Evolutionary conservation across 1,140 invertebrate genomes (phyloP).

Genomic region (Araneus ventricosus): DNA sequence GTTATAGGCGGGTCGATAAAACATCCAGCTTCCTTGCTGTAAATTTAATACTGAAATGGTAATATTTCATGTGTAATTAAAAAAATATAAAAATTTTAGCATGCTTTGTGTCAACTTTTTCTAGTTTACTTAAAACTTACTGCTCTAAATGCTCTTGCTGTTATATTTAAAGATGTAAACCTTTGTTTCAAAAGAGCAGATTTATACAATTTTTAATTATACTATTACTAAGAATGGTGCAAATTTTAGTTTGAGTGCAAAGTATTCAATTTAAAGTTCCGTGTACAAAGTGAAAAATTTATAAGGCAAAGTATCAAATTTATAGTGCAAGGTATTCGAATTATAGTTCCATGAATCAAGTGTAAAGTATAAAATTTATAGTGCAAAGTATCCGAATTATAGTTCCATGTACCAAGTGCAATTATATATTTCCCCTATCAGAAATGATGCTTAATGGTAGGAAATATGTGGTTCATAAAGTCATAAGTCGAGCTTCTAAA

Average conservation of each 20-base stretch:
- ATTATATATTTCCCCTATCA: too few relatives aligned
- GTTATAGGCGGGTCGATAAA: slow-evolving; percentile 65
- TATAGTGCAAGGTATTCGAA: too few relatives aligned
- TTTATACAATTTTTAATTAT: slow-evolving; percentile 3
- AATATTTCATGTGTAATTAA: slow-evolving; percentile 71
- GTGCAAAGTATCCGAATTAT: too few relatives aligned
- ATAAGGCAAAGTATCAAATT: too few relatives aligned
- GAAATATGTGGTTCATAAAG: too few relatives aligned
- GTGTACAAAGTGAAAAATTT: too few relatives aligned
- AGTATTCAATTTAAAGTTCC: too few relatives aligned
- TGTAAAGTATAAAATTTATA: too few relatives aligned
- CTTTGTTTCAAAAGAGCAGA: slow-evolving; percentile 15
- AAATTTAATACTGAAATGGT: slow-evolving; percentile 66
- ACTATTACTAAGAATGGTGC: slow-evolving; percentile 30
- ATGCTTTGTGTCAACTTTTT: slow-evolving; percentile 45
- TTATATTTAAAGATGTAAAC: slow-evolving; percentile 43
- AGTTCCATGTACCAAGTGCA: too few relatives aligned
- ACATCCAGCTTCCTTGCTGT: slow-evolving; percentile 70
- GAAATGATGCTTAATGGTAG: too few relatives aligned
- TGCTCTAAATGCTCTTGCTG: slow-evolving; percentile 69
- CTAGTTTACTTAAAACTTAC: slow-evolving; percentile 57
- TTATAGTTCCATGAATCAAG: too few relatives aligned
- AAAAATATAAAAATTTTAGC: slow-evolving; percentile 47
- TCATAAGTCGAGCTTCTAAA: too few relatives aligned
- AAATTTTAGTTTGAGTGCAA: slow-evolving; percentile 33